A percentile compares a stretch with the other conserved stretches of the same genome.
Evolutionary conservation across 1,140 invertebrate species (phyloP).

Genomic region (Drosophila pachea): DNA sequence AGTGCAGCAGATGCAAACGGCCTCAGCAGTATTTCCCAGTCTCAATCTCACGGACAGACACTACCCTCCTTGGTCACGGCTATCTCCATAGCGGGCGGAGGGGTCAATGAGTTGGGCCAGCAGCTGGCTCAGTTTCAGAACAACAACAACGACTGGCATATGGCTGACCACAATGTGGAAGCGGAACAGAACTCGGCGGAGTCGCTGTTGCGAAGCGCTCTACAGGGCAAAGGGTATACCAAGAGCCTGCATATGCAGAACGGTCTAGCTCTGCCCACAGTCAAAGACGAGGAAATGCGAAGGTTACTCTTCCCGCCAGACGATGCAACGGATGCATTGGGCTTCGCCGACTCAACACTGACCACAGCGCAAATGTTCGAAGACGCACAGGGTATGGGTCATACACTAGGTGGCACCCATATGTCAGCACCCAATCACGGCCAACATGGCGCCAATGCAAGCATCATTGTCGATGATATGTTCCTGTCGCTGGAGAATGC

Average conservation of each 20-base stretch:
- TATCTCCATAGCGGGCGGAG: slow-evolving; percentile 80
- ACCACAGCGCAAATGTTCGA: slow-evolving; percentile 74
- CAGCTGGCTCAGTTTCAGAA: slow-evolving; percentile 82
- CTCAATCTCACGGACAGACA: slow-evolving; percentile 59
- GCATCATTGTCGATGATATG: slow-evolving; percentile 84
- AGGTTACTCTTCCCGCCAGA: slow-evolving; percentile 77
- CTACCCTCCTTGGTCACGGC: slow-evolving; percentile 75
- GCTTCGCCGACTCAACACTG: slow-evolving; percentile 74
- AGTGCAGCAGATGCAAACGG: slow-evolving; percentile 48
- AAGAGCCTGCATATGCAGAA: slow-evolving; percentile 82
- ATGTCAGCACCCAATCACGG: slow-evolving; percentile 36
- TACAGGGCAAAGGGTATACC: slow-evolving; percentile 84
- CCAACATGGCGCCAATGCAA: slow-evolving; percentile 60
- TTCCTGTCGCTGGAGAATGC: slow-evolving; percentile 84
- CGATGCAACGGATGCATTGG: slow-evolving; percentile 72
- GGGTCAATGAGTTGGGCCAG: slow-evolving; percentile 61
- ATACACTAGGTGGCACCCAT: slow-evolving; percentile 26
- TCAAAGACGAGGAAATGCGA: slow-evolving; percentile 80
- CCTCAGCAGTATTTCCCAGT: slow-evolving; percentile 57
- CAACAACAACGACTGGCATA: slow-evolving; percentile 90
- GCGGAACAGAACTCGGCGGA: slow-evolving; percentile 83
- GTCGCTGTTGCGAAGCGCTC: slow-evolving; percentile 87
- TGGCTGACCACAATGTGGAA: slow-evolving; percentile 85
- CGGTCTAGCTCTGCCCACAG: slow-evolving; percentile 77
- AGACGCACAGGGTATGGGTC: slow-evolving; percentile 59